Conservation (phyloP, 2,888 invertebrate species). For the Sminthurinus aureus region DNA sequence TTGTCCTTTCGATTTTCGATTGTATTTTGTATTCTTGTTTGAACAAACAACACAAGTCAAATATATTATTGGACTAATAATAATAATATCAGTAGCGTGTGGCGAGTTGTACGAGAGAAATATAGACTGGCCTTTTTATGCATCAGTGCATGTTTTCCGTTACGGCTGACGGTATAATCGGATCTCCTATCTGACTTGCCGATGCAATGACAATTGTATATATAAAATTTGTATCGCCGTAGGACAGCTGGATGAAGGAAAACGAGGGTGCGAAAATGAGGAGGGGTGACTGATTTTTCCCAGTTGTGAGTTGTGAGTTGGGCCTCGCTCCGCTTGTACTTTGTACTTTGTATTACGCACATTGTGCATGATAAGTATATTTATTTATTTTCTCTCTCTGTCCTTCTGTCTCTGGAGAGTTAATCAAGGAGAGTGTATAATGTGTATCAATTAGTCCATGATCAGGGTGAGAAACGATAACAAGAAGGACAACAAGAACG, state of each 20-base stretch:
- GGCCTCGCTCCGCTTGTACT: too few species aligned
- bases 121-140: too few species aligned
- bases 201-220: too few species aligned
- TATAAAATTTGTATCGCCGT: too few species aligned
- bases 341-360: too few species aligned
- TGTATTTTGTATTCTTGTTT: not conserved
- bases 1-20: not conserved
- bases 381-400: not conserved
- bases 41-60: not conserved
- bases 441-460: slow-evolving; percentile 52
- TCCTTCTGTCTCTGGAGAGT: not conserved
- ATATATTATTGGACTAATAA: not conserved
- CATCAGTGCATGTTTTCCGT: too few species aligned
- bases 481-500: not conserved
- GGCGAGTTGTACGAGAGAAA: too few species aligned
- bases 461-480: slow-evolving; percentile 39
- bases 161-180: too few species aligned
- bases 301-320: too few species aligned
- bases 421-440: slow-evolving; percentile 55
- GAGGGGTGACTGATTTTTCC: slow-evolving; percentile 21
- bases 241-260: not conserved
- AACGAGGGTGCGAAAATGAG: slow-evolving; percentile 28
- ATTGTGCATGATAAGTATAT: too few species aligned
- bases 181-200: too few species aligned
- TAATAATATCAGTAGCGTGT: too few species aligned